phyloP scores from a whole-genome alignment of 1,140 invertebrate species.

The Solen grandis region DNA sequence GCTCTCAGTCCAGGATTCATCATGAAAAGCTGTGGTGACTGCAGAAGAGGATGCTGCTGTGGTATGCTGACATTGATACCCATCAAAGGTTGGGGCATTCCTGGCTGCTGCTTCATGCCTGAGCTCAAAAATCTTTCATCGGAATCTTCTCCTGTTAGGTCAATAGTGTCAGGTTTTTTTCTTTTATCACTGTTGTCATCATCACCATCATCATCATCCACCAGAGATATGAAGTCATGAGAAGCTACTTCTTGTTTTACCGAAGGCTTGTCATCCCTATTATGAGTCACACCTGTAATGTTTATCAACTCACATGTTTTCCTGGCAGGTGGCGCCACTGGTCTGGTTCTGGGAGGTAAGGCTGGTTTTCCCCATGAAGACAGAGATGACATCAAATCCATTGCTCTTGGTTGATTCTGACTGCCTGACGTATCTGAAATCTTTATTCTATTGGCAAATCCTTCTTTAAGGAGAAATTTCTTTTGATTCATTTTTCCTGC shows the following conservation, averaged over 20 bases:
- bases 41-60: not conserved
- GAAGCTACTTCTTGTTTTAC: not conserved
- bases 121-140: not conserved
- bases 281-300: not conserved
- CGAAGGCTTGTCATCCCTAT: not conserved
- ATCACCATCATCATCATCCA: not conserved
- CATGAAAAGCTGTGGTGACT: too few species aligned
- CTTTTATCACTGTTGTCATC: too few species aligned
- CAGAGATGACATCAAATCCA: conserved; percentile 8
- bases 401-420: not conserved
- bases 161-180: too few species aligned
- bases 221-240: not conserved
- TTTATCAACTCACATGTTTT: too few species aligned
- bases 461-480: not conserved
- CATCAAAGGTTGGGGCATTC: not conserved
- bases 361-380: conserved; percentile 20
- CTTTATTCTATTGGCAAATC: not conserved
- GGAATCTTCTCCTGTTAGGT: not conserved
- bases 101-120: not conserved
- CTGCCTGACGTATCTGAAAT: not conserved
- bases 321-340: too few species aligned
- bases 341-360: too few species aligned
- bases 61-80: not conserved
- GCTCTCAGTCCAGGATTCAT: too few species aligned
- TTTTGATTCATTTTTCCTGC: not conserved